Conservation (phyloP, 1,140 invertebrate species). For the Drosophila kikkawai region DNA sequence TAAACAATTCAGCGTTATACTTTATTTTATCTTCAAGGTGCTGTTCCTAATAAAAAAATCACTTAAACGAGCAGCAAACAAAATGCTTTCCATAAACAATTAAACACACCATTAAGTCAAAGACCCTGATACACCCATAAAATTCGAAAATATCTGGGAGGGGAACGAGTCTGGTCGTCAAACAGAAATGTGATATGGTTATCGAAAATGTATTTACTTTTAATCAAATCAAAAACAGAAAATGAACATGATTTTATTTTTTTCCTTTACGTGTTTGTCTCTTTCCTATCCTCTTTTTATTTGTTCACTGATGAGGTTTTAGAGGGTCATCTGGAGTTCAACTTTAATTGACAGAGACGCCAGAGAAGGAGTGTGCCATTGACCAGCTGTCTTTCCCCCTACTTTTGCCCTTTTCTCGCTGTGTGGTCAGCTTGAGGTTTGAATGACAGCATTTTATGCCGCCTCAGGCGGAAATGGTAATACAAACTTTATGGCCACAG, state of each 20-base stretch:
- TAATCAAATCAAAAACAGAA: constrained; percentile 61
- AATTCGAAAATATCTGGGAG: constrained; percentile 1
- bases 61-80: constrained; percentile 32
- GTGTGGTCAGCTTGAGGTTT: constrained; percentile 48
- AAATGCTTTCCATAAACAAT: constrained; percentile 53
- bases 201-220: constrained; percentile 68
- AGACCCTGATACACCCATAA: constrained; percentile 24
- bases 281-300: constrained; percentile 15
- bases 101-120: constrained; percentile 32
- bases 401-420: constrained; percentile 20
- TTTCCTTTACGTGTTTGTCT: background rate
- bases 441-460: constrained; percentile 51
- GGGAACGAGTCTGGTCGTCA: constrained; percentile 15
- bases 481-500: constrained; percentile 48
- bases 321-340: constrained; percentile 50
- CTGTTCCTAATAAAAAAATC: constrained; percentile 10
- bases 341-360: constrained; percentile 41
- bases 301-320: constrained; percentile 30
- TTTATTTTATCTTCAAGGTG: background rate
- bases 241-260: constrained; percentile 45
- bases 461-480: constrained; percentile 49
- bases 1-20: background rate
- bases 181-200: constrained; percentile 59
- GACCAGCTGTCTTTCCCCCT: constrained; percentile 32
- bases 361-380: constrained; percentile 46